Base-by-base conservation (phyloP, 2,113 vertebrate species). In the Forbesichthys papilliferus region DNA sequence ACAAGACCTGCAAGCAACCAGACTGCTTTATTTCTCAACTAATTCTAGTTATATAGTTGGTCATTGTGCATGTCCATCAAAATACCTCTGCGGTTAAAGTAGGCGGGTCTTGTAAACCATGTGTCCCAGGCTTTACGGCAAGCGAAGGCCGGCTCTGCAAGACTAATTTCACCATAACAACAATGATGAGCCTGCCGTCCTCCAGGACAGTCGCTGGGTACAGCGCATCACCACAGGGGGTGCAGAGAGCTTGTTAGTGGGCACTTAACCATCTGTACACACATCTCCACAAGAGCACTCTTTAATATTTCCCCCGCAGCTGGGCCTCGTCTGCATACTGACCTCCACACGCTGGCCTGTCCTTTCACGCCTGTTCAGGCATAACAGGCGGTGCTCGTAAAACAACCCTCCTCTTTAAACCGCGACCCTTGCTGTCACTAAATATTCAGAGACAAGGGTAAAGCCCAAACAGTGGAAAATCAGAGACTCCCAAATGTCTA, bases 191-290 rank as follows among this genome's bases (percentile, higher is more conserved):
- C 14, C 36, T 42, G 36, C 36, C 5, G 36, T 42, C 36, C 36
- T 6, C 36, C 12, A 14, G 13, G n/a, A 13, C n/a, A 53, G 1
- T 20, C 14, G 63, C n/a, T 9, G 13, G 49, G 68, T 77, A 82
- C 71, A 66, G 75, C 64, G 68, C 77, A 82, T 74, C 84, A 84
- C 83, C 83, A 78, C 79, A 74, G 81, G 76, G 89, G 84, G 76
- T 79, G 81, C 80, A 89, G 71, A 86, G 84, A 88, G 77, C 79
- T 85, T 87, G 86, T 89, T 91, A 92, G 88, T 71, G 64, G 87
- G 76, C 86, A 90, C 89, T 93, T 90, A 87, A 89, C 91, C 91
- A 93, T 93, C 92, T 93, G 93, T 90, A 89, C 88, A 87, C 85
- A 87, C 75, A 76, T 79, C 81, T 81, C 74, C 79, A 89, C 72